Conservation (phyloP, 2,113 vertebrate species). For the Rattus rattus region DNA sequence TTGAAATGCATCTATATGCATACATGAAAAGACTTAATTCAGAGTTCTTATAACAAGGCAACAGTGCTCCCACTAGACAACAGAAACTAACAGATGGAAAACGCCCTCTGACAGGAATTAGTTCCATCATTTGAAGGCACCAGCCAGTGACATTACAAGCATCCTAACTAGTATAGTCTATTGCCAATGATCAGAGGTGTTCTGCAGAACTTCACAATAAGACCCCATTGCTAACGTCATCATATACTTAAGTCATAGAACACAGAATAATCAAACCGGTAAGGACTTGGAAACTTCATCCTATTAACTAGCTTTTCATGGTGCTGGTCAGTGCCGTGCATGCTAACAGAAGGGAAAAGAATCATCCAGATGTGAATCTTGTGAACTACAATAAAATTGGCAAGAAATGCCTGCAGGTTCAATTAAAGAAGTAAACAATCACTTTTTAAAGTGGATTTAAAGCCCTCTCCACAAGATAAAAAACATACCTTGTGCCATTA, state of each 20-base stretch:
- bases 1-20: neutral
- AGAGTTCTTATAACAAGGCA: neutral
- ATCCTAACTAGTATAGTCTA: neutral
- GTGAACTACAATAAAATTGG: neutral
- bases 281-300: neutral
- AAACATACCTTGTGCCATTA: neutral
- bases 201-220: neutral
- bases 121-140: neutral
- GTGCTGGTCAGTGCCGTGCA: neutral
- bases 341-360: neutral
- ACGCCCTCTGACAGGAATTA: neutral
- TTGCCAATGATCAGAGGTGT: neutral
- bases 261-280: neutral
- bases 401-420: neutral
- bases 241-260: neutral
- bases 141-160: neutral
- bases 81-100: neutral
- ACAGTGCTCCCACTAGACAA: neutral
- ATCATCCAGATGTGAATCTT: neutral
- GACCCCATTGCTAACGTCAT: neutral
- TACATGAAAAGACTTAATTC: neutral
- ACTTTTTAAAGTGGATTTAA: neutral
- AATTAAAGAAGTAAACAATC: neutral
- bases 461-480: neutral
- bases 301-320: neutral